These are phyloP conservation scores for Gymnobelideus leadbeateri DNA, from an alignment of 2,113 vertebrate species.

Conservation along the genomic window DNA sequence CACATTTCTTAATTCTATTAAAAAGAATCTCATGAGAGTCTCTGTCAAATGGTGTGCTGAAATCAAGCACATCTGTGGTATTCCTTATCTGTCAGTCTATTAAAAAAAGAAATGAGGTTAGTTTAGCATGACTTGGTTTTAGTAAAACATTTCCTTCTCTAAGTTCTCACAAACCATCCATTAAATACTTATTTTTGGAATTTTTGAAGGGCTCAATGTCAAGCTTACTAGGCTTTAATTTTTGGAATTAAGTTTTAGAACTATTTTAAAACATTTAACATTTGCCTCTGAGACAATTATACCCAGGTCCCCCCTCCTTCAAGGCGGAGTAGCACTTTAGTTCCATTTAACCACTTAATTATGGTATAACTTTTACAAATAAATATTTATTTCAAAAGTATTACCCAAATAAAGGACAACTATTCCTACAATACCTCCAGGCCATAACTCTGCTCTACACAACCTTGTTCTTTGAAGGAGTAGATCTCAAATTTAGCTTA, in stretches of 20 bases:
- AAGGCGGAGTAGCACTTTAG: background rate
- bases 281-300: background rate
- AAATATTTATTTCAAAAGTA: background rate
- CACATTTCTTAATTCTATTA: background rate
- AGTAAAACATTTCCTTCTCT: background rate
- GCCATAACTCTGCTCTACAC: too few relatives aligned
- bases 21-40: background rate
- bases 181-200: background rate
- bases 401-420: background rate
- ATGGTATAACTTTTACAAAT: background rate
- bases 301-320: background rate
- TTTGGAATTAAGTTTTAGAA: background rate
- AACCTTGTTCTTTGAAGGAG: background rate
- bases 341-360: background rate
- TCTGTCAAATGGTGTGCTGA: background rate
- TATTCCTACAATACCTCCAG: background rate
- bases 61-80: background rate
- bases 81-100: background rate
- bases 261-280: background rate
- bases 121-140: background rate
- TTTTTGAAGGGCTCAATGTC: background rate
- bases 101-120: background rate
- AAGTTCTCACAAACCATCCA: background rate
- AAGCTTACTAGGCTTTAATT: background rate
- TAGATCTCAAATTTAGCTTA: background rate